Evolutionary conservation across 2,113 vertebrate genomes (phyloP).

Genomic region (Elaphurus davidianus): DNA sequence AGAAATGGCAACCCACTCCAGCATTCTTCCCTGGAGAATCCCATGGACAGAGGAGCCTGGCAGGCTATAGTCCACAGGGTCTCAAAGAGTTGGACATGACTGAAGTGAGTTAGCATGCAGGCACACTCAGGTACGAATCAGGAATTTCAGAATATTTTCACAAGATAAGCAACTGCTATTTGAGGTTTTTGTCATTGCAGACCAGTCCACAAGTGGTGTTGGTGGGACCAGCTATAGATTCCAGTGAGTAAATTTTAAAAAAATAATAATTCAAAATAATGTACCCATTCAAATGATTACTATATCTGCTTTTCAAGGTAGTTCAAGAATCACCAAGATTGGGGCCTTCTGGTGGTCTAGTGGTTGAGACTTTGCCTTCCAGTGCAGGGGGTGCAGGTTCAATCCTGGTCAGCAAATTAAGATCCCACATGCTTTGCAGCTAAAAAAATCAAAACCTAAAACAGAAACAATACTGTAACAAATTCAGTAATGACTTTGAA

Average conservation of each 20-base stretch:
- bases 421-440: background rate
- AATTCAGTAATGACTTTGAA: background rate
- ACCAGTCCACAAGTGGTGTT: background rate
- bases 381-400: background rate
- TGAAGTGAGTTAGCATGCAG: background rate
- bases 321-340: background rate
- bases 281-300: background rate
- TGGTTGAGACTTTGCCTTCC: background rate
- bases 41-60: background rate
- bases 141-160: background rate
- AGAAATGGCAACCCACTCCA: background rate
- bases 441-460: background rate
- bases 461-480: background rate
- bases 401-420: background rate
- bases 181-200: background rate
- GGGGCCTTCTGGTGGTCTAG: background rate
- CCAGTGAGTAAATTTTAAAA: background rate
- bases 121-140: background rate
- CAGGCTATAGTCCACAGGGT: background rate
- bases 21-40: background rate
- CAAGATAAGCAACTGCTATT: background rate
- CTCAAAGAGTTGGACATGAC: background rate
- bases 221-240: accelerated
- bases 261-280: background rate
- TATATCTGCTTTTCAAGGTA: background rate